These are phyloP conservation scores for Thera obeliscata DNA, from an alignment of 2,888 invertebrate species.

Conservation along the genomic window DNA sequence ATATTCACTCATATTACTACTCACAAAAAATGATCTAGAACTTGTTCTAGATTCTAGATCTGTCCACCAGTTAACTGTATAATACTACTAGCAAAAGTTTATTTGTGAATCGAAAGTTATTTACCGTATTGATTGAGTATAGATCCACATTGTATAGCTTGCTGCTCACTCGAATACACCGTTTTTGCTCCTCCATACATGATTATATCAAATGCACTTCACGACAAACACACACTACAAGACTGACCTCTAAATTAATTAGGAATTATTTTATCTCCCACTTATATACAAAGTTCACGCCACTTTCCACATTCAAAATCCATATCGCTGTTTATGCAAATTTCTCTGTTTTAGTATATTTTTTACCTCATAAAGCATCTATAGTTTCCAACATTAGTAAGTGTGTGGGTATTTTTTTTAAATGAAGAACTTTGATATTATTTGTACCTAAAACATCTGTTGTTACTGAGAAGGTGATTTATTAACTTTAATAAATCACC, in stretches of 20 bases:
- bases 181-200: slow-evolving; percentile 15
- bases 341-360: background rate
- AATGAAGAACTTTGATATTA: background rate
- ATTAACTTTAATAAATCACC: background rate
- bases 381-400: too few relatives aligned
- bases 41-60: background rate
- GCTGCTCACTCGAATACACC: slow-evolving; percentile 16
- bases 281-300: slow-evolving; percentile 10
- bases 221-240: slow-evolving; percentile 1
- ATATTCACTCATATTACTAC: too few relatives aligned
- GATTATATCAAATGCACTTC: background rate
- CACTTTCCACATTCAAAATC: background rate
- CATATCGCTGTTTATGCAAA: slow-evolving; percentile 4
- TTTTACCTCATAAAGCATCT: too few relatives aligned
- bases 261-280: slow-evolving; percentile 6
- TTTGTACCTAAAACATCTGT: slow-evolving; percentile 5
- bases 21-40: background rate
- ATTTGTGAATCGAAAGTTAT: background rate
- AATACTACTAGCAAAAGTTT: background rate
- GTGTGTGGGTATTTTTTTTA: too few relatives aligned
- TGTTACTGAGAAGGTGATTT: background rate
- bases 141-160: slow-evolving; percentile 9
- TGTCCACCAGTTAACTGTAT: background rate
- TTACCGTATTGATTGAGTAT: slow-evolving; percentile 21
- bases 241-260: background rate